Base-by-base conservation (phyloP, 2,888 invertebrate species). In the Eupithecia tripunctaria region DNA sequence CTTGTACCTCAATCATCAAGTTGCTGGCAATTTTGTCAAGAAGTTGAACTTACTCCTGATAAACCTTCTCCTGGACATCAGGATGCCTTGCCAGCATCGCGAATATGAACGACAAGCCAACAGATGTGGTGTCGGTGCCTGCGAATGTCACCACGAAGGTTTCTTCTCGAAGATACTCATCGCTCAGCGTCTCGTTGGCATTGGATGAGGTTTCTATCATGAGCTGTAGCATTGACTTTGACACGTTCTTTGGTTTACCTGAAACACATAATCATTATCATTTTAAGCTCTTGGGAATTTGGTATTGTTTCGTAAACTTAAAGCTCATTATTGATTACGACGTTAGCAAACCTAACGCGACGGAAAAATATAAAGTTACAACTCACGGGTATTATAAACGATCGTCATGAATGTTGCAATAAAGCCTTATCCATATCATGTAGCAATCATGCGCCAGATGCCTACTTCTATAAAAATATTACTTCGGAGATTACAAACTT, bases 81-180 rank as follows among this genome's bases (percentile, higher is more conserved):
- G 92, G 93, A 77, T 92, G 88, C 67, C 86, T 89, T 5, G 87
- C 91, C 47, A 95, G 81, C 76, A 94, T 81, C 76, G 88, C 86
- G 38, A 94, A 80, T 0, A 89, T 88, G 81, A 89, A 93, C 2
- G 92, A 89, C 25, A 88, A 85, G 0, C 87, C 86, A 1, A 89
- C 86, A 0, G 93, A 90, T 2, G 93, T 89, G 0, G 94, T 94
- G 73, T 95, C 91, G 27, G 93, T 91, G 72, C 95, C 95, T 29
- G 95, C 95, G 32, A 95, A 88, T 71, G 95, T 91, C 75, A 95
- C 90, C 0, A 95, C 95, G 64, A 95, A 87, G 1, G 95, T 91
- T 85, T 95, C 95, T 76, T 95, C 94, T 64, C 94, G 84, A 2
- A 96, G 79, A 78, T 95, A 95, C 60, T 88, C 79, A 1, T 70